Base-by-base conservation (phyloP, 1,140 invertebrate species). In the Micrasema minimum region DNA sequence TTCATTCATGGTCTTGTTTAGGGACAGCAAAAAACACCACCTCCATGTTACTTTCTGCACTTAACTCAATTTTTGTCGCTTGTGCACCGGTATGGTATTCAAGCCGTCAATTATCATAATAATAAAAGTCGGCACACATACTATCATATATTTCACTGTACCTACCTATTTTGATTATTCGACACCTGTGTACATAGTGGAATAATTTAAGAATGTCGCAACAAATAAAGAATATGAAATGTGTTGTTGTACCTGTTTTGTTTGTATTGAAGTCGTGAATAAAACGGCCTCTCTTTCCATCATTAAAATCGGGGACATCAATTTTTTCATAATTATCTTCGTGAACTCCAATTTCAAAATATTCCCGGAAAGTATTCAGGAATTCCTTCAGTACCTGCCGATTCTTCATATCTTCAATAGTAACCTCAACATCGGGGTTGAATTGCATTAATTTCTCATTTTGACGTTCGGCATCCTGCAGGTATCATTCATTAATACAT, bases 241-340 rank as follows among this genome's bases (percentile, higher is more conserved):
- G n/a, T n/a, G n/a, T n/a, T n/a, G n/a, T 45, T 31, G 5, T 59
- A 74, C 91, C 92, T 67, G 93, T 96, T 75, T 90, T 89, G 78
- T 93, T 93, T 72, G 87, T 87, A 73, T 90, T 90, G 79, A 97
- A 97, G 82, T 97, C 95, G 78, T 97, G 95, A 77, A 96, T 90
- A 77, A 96, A 95, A 45, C 92, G 86, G 22, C 93, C 93, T 26
- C 87, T 87, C 31, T 90, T 87, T 18, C 92, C 93, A 72, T 91
- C 89, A 72, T 87, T 87, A 76, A 94, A 94, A 77, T 92, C 88
- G 12, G 93, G 93, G 9, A 95, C 91, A 78, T 92, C 87, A 76
- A 95, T 91, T 77, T 90, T 90, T 76, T 94, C 91, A 79, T 89
- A 92, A 66, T 86, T 82, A 61, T 89, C 86, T 38, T 88, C 87